Conservation (phyloP, 1,140 invertebrate genomes). For the Drosophila sechellia region DNA sequence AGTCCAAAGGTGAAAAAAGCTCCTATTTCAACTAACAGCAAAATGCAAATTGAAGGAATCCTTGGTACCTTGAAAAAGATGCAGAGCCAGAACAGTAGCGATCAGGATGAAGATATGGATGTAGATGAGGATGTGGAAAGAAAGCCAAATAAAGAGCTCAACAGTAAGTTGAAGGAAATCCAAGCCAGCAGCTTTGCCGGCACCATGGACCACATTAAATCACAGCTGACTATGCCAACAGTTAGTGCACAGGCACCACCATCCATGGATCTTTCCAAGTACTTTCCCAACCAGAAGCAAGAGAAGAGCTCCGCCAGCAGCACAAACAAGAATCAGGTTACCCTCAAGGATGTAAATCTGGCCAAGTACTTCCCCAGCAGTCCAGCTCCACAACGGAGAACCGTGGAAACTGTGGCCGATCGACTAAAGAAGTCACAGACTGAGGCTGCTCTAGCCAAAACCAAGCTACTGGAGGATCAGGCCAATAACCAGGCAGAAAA, state of each 20-base stretch:
- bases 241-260: constrained; percentile 60
- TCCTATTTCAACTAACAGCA: constrained; percentile 38
- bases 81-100: constrained; percentile 47
- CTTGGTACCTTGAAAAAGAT: constrained; percentile 61
- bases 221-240: constrained; percentile 75
- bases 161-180: constrained; percentile 73
- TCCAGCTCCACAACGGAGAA: constrained; percentile 72
- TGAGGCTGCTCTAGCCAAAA: constrained; percentile 44
- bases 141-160: constrained; percentile 50
- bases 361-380: constrained; percentile 81
- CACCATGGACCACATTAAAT: constrained; percentile 79
- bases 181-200: constrained; percentile 78
- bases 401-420: constrained; percentile 72
- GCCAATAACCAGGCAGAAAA: not conserved
- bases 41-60: constrained; percentile 71
- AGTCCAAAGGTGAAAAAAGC: constrained; percentile 43
- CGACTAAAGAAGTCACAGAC: constrained; percentile 74
- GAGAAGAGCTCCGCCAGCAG: constrained; percentile 61
- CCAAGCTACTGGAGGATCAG: not conserved
- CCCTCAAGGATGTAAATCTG: constrained; percentile 79
- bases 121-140: constrained; percentile 33
- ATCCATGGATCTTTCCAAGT: constrained; percentile 78
- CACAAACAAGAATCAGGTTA: constrained; percentile 80
- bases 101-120: constrained; percentile 53
- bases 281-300: constrained; percentile 81